Conservation (phyloP, 1,140 invertebrate genomes). For the Pteromalus puparum region DNA sequence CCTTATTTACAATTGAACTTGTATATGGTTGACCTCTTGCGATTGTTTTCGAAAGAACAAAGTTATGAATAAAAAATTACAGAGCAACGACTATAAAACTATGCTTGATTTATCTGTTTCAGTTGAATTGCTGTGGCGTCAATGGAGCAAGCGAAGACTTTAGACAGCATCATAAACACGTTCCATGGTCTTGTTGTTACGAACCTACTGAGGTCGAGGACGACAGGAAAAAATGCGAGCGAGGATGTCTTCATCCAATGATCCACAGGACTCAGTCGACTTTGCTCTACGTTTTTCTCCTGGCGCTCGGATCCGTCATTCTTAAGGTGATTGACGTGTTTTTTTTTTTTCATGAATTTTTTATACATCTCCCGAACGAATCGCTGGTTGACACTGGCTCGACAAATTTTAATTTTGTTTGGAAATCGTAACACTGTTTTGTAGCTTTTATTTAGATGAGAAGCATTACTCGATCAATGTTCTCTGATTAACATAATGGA, state of each 20-base stretch:
- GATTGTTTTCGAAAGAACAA: neutral
- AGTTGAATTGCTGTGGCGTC: slow-evolving; percentile 82
- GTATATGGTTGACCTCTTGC: neutral
- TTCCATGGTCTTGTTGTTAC: slow-evolving; percentile 77
- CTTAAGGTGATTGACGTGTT: slow-evolving; percentile 70
- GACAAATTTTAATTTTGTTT: neutral
- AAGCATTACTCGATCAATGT: no score
- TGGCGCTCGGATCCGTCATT: slow-evolving; percentile 71
- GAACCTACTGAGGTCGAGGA: slow-evolving; percentile 65
- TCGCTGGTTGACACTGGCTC: neutral
- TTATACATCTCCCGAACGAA: neutral
- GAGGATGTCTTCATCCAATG: slow-evolving; percentile 74
- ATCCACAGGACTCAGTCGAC: slow-evolving; percentile 73
- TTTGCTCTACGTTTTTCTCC: slow-evolving; percentile 72
- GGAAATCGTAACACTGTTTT: no score
- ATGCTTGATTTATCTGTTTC: slow-evolving; percentile 56
- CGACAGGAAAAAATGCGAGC: slow-evolving; percentile 69
- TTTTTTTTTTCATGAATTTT: neutral
- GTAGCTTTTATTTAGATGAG: no score
- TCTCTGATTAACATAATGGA: no score
- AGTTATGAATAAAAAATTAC: neutral
- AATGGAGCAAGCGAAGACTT: slow-evolving; percentile 49
- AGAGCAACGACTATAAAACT: neutral
- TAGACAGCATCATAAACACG: slow-evolving; percentile 59
- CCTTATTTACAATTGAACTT: neutral